Evolutionary conservation across 2,113 vertebrate species (phyloP).

Genomic region (Alethe diademata): DNA sequence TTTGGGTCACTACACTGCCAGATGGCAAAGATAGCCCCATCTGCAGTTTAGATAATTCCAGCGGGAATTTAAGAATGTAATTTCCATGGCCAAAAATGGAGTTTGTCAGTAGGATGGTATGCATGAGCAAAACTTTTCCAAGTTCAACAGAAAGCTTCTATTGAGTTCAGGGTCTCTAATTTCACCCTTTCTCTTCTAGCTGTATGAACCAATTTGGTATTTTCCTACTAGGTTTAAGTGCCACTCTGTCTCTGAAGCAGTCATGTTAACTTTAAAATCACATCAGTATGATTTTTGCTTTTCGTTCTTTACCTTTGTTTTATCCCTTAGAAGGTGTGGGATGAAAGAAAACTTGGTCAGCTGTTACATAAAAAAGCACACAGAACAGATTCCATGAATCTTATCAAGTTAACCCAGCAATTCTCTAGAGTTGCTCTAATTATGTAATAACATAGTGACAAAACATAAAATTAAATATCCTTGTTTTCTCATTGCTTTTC

Average conservation of each 20-base stretch:
- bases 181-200: background rate
- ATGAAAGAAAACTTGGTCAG: background rate
- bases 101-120: background rate
- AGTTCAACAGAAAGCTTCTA: background rate
- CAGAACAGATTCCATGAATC: background rate
- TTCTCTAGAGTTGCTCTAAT: background rate
- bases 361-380: background rate
- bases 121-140: background rate
- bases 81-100: background rate
- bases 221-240: background rate
- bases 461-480: background rate
- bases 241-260: background rate
- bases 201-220: background rate
- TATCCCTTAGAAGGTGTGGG: background rate
- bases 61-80: background rate
- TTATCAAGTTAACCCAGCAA: background rate
- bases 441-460: background rate
- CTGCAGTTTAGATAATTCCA: background rate
- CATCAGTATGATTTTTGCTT: background rate
- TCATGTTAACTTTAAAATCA: background rate
- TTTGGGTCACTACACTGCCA: background rate
- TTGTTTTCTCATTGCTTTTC: background rate
- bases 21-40: background rate
- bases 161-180: background rate
- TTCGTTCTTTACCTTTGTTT: background rate